A percentile compares a stretch with the other conserved stretches of the same genome.
Conservation (phyloP, 2,113 vertebrate species). For the Anseranas semipalmata region DNA sequence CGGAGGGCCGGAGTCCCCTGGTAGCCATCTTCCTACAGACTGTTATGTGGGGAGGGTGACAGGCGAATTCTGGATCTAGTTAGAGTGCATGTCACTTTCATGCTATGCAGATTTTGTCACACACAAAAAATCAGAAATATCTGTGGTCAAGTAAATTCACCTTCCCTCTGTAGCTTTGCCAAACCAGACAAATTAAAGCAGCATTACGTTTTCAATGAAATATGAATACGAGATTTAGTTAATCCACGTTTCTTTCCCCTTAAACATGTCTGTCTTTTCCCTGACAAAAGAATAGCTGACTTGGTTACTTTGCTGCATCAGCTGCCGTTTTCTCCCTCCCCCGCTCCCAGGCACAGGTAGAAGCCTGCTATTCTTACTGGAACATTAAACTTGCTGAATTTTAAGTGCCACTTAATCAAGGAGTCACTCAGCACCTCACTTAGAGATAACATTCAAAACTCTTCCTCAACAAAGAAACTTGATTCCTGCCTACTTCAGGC, state of each 20-base stretch:
- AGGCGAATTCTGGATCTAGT: background rate
- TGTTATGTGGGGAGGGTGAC: background rate
- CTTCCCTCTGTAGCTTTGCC: background rate
- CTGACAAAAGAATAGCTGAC: conserved; percentile 8
- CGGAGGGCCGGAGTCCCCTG: background rate
- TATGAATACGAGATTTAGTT: background rate
- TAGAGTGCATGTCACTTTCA: background rate
- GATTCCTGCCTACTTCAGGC: background rate
- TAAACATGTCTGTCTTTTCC: background rate
- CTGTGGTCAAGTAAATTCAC: background rate
- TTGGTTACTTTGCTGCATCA: background rate
- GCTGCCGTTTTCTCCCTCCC: background rate
- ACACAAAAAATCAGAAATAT: background rate
- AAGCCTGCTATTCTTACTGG: background rate
- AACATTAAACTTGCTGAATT: background rate
- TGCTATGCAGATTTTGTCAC: background rate
- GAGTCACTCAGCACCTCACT: background rate
- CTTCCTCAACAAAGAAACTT: background rate
- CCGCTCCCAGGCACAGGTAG: background rate
- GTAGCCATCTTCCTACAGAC: background rate
- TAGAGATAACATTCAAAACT: background rate
- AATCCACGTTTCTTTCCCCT: background rate
- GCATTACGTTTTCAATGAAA: background rate
- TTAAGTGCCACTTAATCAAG: background rate
- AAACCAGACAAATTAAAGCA: background rate